A percentile compares a stretch with the other conserved stretches of the same genome.
Conservation (phyloP, 2,888 invertebrate genomes). For the Tinea semifulvella region DNA sequence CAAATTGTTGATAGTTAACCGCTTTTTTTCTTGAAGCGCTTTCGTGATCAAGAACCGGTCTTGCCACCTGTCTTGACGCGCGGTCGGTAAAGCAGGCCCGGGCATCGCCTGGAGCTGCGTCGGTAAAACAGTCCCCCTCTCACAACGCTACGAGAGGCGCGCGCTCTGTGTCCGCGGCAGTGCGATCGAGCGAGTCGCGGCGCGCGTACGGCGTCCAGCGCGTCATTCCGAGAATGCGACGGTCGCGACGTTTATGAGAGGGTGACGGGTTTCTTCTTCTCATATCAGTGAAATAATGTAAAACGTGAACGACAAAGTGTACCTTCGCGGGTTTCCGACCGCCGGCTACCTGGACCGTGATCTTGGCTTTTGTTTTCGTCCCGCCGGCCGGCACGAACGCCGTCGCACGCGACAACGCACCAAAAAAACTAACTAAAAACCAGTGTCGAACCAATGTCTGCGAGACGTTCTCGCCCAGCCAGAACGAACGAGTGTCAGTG, state of each 20-base stretch:
- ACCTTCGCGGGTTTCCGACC: slow-evolving; percentile 27
- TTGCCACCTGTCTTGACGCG: slow-evolving; percentile 46
- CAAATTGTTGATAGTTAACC: no score
- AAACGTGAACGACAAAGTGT: slow-evolving; percentile 24
- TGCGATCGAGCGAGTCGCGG: slow-evolving; percentile 59
- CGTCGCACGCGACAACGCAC: slow-evolving; percentile 63
- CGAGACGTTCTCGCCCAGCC: slow-evolving; percentile 22
- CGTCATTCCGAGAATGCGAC: slow-evolving; percentile 34
- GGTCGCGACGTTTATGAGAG: slow-evolving; percentile 50
- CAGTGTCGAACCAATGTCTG: slow-evolving; percentile 47
- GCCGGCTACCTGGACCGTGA: slow-evolving; percentile 63
- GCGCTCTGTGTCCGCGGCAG: slow-evolving; percentile 28
- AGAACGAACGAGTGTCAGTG: slow-evolving; percentile 28
- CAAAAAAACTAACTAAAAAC: slow-evolving; percentile 44
- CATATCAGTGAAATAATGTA: slow-evolving; percentile 63
- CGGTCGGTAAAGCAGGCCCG: slow-evolving; percentile 31
- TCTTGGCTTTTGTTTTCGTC: slow-evolving; percentile 23
- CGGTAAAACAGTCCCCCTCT: slow-evolving; percentile 32
- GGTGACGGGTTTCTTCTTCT: slow-evolving; percentile 42
- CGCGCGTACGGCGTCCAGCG: slow-evolving; percentile 21
- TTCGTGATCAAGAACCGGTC: slow-evolving; percentile 21
- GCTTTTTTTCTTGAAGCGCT: slow-evolving; percentile 14
- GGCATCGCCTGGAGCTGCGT: slow-evolving; percentile 22
- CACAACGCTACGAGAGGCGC: slow-evolving; percentile 27
- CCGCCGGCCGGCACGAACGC: slow-evolving; percentile 70